Evolutionary conservation across 2,888 invertebrate species (phyloP).

Genomic region (Saturnia japonica): DNA sequence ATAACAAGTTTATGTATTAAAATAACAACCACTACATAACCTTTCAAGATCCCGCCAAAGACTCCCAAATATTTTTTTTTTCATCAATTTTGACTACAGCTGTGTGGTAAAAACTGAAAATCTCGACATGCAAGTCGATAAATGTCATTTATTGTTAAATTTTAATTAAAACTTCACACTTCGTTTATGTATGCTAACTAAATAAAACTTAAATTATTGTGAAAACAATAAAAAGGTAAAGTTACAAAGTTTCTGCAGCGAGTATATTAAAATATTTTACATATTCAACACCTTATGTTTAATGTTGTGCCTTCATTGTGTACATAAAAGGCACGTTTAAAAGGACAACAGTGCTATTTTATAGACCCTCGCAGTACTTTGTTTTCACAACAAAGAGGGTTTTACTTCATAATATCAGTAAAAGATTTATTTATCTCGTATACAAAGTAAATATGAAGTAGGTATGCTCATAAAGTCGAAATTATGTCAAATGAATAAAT

Average conservation of each 20-base stretch:
- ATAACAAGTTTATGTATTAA: too few relatives aligned
- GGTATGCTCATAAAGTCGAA: neutral
- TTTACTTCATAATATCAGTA: slow-evolving; percentile 11
- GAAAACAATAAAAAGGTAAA: slow-evolving; percentile 1
- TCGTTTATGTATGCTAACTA: neutral
- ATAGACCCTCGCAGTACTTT: slow-evolving; percentile 11
- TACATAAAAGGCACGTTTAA: slow-evolving; percentile 21
- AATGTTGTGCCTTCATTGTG: slow-evolving; percentile 18
- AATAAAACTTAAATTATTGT: neutral
- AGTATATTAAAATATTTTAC: slow-evolving; percentile 11
- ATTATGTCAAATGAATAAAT: neutral
- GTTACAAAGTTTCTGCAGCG: neutral
- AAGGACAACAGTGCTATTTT: slow-evolving; percentile 16
- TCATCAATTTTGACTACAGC: neutral
- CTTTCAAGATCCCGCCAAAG: too few relatives aligned
- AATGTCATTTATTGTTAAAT: neutral
- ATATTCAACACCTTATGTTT: slow-evolving; percentile 12
- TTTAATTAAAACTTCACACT: neutral
- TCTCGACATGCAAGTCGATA: neutral
- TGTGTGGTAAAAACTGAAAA: neutral
- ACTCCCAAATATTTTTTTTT: too few relatives aligned
- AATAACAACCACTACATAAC: too few relatives aligned
- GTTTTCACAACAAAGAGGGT: slow-evolving; percentile 13
- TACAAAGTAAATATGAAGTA: slow-evolving; percentile 2
- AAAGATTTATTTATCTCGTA: slow-evolving; percentile 1